Evolutionary conservation across 2,113 vertebrate genomes (phyloP).

Genomic region (Muntiacus muntjak): DNA sequence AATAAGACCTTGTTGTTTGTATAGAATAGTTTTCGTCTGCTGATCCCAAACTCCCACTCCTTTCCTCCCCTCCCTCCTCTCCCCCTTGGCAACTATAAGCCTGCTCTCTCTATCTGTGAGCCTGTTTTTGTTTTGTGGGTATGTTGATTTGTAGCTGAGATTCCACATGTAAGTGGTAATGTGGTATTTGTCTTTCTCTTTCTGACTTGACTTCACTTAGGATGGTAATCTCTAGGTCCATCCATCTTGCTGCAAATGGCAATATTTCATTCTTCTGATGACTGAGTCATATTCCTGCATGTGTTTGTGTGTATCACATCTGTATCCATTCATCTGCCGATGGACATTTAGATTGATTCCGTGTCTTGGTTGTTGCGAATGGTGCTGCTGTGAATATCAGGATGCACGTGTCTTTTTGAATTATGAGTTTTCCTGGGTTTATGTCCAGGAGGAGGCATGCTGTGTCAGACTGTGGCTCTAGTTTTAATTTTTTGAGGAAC

Average conservation of each 20-base stretch:
- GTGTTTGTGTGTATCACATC: background rate
- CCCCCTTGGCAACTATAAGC: background rate
- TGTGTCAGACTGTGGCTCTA: background rate
- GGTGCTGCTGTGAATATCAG: background rate
- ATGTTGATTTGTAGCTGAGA: background rate
- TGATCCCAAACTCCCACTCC: background rate
- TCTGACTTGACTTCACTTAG: background rate
- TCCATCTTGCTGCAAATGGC: background rate
- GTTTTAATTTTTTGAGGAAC: background rate
- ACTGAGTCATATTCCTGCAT: background rate
- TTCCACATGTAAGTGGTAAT: background rate
- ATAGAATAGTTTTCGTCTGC: background rate
- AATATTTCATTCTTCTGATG: background rate
- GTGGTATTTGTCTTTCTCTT: background rate
- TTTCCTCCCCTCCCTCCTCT: background rate
- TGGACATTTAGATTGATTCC: background rate
- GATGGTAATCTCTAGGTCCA: background rate
- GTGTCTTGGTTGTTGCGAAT: background rate
- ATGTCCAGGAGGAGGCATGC: background rate
- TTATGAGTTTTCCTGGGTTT: background rate
- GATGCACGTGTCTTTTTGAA: background rate
- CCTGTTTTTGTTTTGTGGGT: background rate
- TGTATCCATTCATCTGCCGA: background rate
- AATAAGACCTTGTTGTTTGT: background rate
- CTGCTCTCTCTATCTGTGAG: background rate